Conservation (phyloP, 1,140 invertebrate species). For the Drosophila albomicans region DNA sequence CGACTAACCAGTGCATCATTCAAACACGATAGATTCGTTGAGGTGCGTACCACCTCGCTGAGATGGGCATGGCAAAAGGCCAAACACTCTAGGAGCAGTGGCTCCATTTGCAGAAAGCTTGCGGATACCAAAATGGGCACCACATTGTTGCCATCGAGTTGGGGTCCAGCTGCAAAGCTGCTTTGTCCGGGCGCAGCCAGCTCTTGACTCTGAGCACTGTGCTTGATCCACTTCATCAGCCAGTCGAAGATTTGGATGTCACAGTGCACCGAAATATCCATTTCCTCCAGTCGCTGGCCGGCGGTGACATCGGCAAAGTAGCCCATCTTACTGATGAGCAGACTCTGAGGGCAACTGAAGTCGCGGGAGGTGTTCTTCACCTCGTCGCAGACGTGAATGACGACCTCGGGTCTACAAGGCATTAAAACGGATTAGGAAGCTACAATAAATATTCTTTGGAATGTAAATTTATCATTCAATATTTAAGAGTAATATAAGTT, state of each 20-base stretch:
- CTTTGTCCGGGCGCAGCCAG: conserved; percentile 64
- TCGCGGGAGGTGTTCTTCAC: conserved; percentile 94
- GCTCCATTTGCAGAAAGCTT: conserved; percentile 96
- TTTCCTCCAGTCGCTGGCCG: conserved; percentile 95
- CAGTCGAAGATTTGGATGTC: conserved; percentile 97
- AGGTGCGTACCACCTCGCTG: conserved; percentile 91
- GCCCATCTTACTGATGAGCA: conserved; percentile 95
- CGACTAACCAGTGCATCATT: conserved; percentile 90
- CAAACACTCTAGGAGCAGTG: conserved; percentile 92
- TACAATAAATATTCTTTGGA: too few species aligned
- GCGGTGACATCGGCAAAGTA: conserved; percentile 96
- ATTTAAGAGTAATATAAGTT: too few species aligned
- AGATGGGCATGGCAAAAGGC: conserved; percentile 92
- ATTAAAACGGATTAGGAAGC: conserved; percentile 6
- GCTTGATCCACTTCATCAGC: conserved; percentile 97
- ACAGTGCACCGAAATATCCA: conserved; percentile 98
- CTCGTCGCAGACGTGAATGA: conserved; percentile 95
- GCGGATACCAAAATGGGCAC: conserved; percentile 96
- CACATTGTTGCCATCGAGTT: conserved; percentile 93
- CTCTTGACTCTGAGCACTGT: conserved; percentile 86
- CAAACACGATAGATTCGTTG: conserved; percentile 92
- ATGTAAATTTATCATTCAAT: too few species aligned
- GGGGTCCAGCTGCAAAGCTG: conserved; percentile 85
- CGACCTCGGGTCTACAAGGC: conserved; percentile 90
- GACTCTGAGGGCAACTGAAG: conserved; percentile 93